Base-by-base conservation (phyloP, 2,888 invertebrate genomes). In the Parthenolecanium corni region DNA sequence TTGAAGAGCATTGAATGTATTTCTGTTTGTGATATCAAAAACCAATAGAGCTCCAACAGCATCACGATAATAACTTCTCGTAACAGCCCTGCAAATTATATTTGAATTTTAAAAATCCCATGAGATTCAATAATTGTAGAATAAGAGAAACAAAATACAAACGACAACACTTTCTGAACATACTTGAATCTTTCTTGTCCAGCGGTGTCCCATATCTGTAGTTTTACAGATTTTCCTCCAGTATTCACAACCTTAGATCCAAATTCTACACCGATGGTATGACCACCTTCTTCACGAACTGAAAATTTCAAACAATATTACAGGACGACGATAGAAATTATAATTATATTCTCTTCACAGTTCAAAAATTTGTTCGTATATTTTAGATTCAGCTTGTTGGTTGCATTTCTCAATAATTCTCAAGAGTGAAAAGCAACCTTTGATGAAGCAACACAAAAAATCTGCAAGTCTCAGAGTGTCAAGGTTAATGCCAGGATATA, bases 41-140 rank as follows among this genome's bases (percentile, higher is more conserved):
- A 92, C 92, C 23, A 93, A 78, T 36, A 92, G 76, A 31, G 92
- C 92, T n/a, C 92, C 92, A 52, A 92, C 92, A 14, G 92, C 92
- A 2, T 92, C 92, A 66, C 88, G 77, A 73, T 88, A 88, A 71
- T 88, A 88, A 25, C 86, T 86, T 52, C 86, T 78, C 0, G 82
- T 82, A n/a, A 82, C 82, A 9, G 82, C 81, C 67, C 81, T 80
- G 69, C 12, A 74, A 74, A 49, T 23, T n/a, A n/a, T n/a, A n/a
- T n/a, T n/a, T n/a, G n/a, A n/a, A n/a, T n/a, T n/a, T n/a, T n/a
- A n/a, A n/a, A n/a, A n/a, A n/a, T n/a, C n/a, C n/a, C n/a, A n/a
- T 47, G 20, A 11, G 18, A 21, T n/a, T 5, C n/a, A n/a, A n/a
- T n/a, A n/a, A n/a, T n/a, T n/a, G n/a, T n/a, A n/a, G n/a, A 38